phyloP scores from a whole-genome alignment of 1,140 invertebrate species.

The Wiebesia pumilae region DNA sequence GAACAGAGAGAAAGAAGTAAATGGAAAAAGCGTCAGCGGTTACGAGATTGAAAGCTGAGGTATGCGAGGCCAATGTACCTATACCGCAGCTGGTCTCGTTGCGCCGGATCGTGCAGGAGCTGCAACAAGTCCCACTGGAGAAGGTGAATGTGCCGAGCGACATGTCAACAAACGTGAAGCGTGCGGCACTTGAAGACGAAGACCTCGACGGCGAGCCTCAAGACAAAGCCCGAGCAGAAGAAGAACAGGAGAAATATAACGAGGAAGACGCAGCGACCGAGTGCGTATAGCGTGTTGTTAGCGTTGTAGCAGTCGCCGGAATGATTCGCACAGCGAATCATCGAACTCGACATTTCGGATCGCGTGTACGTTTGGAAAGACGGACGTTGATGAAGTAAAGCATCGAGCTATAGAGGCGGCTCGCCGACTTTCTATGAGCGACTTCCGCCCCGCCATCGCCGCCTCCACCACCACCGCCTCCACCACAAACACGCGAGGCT shows the following conservation, averaged over 20 bases:
- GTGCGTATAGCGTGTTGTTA: constrained; percentile 29
- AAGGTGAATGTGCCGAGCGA: not conserved
- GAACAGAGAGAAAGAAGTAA: not conserved
- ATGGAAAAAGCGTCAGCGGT: not conserved
- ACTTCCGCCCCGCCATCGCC: constrained; percentile 57
- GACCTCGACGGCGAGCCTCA: constrained; percentile 47
- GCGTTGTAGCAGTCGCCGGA: not conserved
- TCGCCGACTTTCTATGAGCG: constrained; percentile 66
- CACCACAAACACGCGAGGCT: not conserved
- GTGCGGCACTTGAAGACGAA: constrained; percentile 52
- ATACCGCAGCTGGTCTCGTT: not conserved
- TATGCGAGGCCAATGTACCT: not conserved
- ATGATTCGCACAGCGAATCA: constrained; percentile 18
- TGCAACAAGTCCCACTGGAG: not conserved
- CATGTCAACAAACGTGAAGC: constrained; percentile 42
- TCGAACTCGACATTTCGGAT: constrained; percentile 8
- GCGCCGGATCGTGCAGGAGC: not conserved
- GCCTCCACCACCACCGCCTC: not conserved
- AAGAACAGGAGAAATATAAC: constrained; percentile 44
- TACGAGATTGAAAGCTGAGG: too few relatives aligned
- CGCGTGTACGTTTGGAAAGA: not conserved
- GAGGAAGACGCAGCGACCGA: constrained; percentile 30
- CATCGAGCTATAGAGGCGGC: not conserved
- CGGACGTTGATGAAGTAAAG: constrained; percentile 26
- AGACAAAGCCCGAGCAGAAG: constrained; percentile 51